Conservation (phyloP, 1,140 invertebrate genomes). For the Cyclargus thomasi region DNA sequence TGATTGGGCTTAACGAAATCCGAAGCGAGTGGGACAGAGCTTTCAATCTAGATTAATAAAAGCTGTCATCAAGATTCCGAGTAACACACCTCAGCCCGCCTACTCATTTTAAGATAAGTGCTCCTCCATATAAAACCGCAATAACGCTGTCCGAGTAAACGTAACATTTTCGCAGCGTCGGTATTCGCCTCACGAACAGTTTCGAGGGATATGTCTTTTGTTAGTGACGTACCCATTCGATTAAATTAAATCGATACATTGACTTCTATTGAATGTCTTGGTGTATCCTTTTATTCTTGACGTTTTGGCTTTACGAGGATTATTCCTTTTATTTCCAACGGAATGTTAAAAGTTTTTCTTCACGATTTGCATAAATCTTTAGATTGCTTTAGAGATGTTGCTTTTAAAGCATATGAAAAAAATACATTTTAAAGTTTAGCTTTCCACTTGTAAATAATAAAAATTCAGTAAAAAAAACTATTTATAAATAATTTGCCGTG, state of each 20-base stretch:
- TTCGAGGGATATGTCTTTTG: constrained; percentile 14
- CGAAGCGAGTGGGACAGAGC: constrained; percentile 12
- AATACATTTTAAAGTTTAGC: too few relatives aligned
- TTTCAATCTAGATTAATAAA: constrained; percentile 15
- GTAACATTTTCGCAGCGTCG: constrained; percentile 32
- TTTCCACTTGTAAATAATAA: too few relatives aligned
- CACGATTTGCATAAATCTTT: not conserved
- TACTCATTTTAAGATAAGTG: constrained; percentile 30
- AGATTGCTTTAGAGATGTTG: not conserved
- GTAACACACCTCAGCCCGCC: constrained; percentile 22
- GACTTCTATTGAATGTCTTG: constrained; percentile 13
- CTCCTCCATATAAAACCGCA: constrained; percentile 38
- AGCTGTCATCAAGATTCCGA: constrained; percentile 19
- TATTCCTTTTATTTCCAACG: not conserved
- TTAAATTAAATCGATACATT: constrained; percentile 16
- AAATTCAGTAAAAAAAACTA: too few relatives aligned
- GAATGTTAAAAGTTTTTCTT: not conserved
- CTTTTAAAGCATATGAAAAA: too few relatives aligned
- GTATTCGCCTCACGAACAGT: constrained; percentile 35
- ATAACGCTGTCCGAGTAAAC: constrained; percentile 39
- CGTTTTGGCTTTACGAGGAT: constrained; percentile 7
- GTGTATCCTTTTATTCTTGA: constrained; percentile 14
- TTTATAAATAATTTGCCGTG: too few relatives aligned
- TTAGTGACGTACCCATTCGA: constrained; percentile 15
- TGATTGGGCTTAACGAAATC: constrained; percentile 13